Base-by-base conservation (phyloP, 2,797 vertebrate species). In the Pipistrellus pygmaeus region DNA sequence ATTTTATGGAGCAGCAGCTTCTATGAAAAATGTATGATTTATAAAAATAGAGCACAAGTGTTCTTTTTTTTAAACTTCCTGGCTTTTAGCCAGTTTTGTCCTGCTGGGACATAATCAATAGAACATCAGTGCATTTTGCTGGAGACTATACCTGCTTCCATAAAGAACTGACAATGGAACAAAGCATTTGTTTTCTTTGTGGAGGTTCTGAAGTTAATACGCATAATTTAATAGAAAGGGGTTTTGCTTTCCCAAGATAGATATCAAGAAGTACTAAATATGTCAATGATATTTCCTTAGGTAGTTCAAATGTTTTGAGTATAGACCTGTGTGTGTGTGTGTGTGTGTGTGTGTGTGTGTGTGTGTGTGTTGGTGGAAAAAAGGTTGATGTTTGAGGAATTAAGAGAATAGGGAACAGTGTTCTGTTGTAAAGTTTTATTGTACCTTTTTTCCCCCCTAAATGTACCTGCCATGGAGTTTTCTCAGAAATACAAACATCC, bases 401-500 rank as follows among this genome's bases (percentile, higher is more conserved):
- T 90, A 97, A 97, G 88, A 86, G 15, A 85, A 95, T 96, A 86
- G 90, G 51, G 27, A 30, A 93, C 97, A 93, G 89, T 72, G 84
- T 96, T 93, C 88, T 96, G 27, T 68, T 73, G 6, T 64, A 44
- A 77, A 81, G 53, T 90, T 97, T 97, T 96, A 94, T 97, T 97
- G 84, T 94, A 32, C 75, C 76, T 94, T 69, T 81, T 25, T 17
- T 48, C 38, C 38, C 6, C 38, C 38, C 86, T 90, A 92, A 46
- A 94, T 88, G 35, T 97, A 98, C 93, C 97, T 98, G 95, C 95
- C 93, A 96, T 92, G 95, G 94, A 96, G 85, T 97, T 98, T 97
- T 96, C 96, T 97, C 95, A 97, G 97, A 98, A 98, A 98, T 98
- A 96, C 96, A 97, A 98, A 98, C 97, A 98, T 98, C 97, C 92